A percentile compares a stretch with the other conserved stretches of the same genome.
phyloP scores from a whole-genome alignment of 2,113 vertebrate genomes.

The Taxidea taxus region DNA sequence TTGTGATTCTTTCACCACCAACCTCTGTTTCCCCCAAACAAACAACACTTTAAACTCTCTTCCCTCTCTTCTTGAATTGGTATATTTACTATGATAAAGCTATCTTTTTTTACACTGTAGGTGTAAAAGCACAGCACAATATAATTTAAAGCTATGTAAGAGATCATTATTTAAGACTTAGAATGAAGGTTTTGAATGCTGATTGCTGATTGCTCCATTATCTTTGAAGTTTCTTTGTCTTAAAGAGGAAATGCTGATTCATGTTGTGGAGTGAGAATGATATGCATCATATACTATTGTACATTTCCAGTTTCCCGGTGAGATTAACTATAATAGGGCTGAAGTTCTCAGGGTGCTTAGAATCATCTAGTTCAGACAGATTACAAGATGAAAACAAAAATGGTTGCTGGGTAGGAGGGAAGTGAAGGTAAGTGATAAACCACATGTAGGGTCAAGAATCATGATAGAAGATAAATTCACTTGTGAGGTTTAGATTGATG shows the following conservation, averaged over 20 bases:
- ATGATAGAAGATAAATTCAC: not conserved
- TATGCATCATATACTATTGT: not conserved
- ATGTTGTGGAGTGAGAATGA: not conserved
- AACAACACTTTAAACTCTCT: not conserved
- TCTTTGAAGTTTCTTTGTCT: slow-evolving; percentile 25
- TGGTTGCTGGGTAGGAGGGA: not conserved
- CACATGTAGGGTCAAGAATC: not conserved
- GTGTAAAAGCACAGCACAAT: not conserved
- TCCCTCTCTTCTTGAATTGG: not conserved
- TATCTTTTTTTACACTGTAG: not conserved
- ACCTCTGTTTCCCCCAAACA: not conserved
- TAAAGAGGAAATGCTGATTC: not conserved
- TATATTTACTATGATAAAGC: not conserved
- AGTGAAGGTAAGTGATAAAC: not conserved
- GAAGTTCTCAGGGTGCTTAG: not conserved
- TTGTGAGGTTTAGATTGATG: not conserved
- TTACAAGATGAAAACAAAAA: not conserved
- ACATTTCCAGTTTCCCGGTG: not conserved
- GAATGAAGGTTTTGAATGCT: not conserved
- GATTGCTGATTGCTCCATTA: not conserved
- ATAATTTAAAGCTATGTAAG: not conserved
- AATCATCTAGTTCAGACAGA: not conserved
- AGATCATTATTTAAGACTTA: not conserved
- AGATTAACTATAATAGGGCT: not conserved
- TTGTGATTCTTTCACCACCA: not conserved